Evolutionary conservation across 2,113 vertebrate species (phyloP).

Genomic region (Dermatemys mawii): DNA sequence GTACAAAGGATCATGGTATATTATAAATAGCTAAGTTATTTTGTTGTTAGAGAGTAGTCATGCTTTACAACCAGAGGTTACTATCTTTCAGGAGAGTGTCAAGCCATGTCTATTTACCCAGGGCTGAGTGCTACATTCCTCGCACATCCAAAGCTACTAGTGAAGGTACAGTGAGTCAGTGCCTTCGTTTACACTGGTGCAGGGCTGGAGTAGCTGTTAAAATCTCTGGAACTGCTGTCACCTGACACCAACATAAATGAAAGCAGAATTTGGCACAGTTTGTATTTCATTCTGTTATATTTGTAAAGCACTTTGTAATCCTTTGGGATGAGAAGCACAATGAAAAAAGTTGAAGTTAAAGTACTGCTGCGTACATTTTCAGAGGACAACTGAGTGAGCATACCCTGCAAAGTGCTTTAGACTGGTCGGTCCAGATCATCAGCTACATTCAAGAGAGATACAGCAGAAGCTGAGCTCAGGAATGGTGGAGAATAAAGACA

Average conservation of each 20-base stretch:
- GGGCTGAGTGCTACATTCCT: neutral
- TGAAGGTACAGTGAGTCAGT: neutral
- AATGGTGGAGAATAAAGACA: neutral
- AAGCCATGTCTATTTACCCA: neutral
- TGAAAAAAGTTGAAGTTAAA: neutral
- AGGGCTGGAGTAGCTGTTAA: neutral
- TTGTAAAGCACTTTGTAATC: neutral
- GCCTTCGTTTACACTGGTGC: neutral
- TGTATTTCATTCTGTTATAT: neutral
- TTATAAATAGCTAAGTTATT: neutral
- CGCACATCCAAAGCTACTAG: rapidly evolving
- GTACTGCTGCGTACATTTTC: neutral
- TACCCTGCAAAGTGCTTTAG: neutral
- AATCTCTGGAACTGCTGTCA: neutral
- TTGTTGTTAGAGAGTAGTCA: neutral
- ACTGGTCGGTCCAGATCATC: neutral
- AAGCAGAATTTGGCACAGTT: neutral
- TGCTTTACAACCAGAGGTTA: neutral
- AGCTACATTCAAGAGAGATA: neutral
- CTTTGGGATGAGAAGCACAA: neutral
- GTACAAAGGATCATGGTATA: neutral
- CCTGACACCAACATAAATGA: neutral
- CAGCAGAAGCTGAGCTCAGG: neutral
- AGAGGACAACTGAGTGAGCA: neutral
- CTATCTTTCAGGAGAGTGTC: neutral